Conservation (phyloP, 2,888 invertebrate species). For the Laspeyria flexula region DNA sequence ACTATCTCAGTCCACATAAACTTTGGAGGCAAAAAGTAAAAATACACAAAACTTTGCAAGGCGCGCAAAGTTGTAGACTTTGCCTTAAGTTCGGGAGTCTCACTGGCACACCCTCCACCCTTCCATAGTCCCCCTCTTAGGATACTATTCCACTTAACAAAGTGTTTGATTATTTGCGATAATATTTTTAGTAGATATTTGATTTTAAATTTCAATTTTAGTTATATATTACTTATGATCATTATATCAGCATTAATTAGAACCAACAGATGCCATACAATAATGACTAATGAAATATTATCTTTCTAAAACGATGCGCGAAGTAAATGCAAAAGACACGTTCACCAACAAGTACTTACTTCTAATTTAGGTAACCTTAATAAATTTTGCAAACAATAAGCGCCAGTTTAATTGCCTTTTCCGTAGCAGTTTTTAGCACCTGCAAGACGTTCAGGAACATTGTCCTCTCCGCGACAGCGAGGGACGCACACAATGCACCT, state of each 20-base stretch:
- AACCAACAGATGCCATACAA: no score
- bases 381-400: background rate
- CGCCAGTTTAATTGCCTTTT: background rate
- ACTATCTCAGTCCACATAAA: background rate
- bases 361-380: no score
- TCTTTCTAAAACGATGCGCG: no score
- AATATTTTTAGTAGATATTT: no score
- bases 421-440: background rate
- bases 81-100: conserved; percentile 28
- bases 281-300: no score
- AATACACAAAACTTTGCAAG: conserved; percentile 1
- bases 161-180: background rate
- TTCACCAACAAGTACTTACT: no score
- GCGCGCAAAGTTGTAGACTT: conserved; percentile 20
- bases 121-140: background rate
- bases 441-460: conserved; percentile 4
- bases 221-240: no score
- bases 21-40: background rate
- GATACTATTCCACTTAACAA: background rate
- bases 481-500: conserved; percentile 1
- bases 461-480: conserved; percentile 1
- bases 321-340: no score
- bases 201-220: no score
- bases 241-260: no score
- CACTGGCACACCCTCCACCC: conserved; percentile 8